These are phyloP conservation scores for Pluvianellus socialis DNA, from an alignment of 2,113 vertebrate genomes.

Conservation along the genomic window DNA sequence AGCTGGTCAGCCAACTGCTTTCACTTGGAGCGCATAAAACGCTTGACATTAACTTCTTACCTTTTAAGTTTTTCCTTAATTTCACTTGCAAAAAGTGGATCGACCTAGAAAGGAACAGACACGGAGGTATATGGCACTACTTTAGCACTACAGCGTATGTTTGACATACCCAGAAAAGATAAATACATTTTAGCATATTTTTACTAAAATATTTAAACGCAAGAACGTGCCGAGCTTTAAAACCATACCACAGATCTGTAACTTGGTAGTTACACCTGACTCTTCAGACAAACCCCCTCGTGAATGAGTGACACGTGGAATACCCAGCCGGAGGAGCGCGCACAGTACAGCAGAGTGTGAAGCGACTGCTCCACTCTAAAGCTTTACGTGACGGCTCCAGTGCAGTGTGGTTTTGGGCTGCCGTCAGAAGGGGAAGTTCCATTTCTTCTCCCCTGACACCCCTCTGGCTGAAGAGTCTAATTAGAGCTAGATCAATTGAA, in stretches of 20 bases:
- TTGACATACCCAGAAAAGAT: neutral
- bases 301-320: neutral
- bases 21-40: neutral
- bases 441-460: neutral
- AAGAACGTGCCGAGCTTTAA: neutral
- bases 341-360: neutral
- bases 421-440: neutral
- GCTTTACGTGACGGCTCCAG: neutral
- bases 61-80: conserved; percentile 82
- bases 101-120: conserved; percentile 75
- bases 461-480: neutral
- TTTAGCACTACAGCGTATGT: neutral
- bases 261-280: neutral
- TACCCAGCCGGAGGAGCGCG: neutral
- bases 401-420: neutral
- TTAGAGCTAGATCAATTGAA: neutral
- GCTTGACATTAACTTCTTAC: conserved; percentile 64
- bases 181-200: neutral
- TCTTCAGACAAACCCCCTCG: neutral
- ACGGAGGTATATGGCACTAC: neutral
- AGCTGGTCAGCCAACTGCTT: neutral
- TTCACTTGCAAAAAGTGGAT: conserved; percentile 80
- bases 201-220: neutral
- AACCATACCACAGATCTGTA: neutral
- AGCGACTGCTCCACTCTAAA: neutral